A percentile compares a stretch with the other conserved stretches of the same genome.
phyloP scores from a whole-genome alignment of 2,888 invertebrate species.

The Adineta ricciae region DNA sequence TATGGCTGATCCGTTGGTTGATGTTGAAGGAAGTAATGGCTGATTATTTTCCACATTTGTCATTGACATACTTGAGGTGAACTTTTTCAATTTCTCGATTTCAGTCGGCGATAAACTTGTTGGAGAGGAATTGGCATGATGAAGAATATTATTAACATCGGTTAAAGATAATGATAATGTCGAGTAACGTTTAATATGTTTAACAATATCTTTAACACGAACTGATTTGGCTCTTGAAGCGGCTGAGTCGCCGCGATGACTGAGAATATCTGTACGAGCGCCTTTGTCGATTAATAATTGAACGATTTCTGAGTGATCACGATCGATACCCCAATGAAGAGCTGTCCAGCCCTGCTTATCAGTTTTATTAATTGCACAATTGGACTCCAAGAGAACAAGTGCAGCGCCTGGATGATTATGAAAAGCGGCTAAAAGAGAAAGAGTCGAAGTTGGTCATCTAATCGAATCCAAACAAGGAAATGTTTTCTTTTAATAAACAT shows the following conservation, averaged over 20 bases:
- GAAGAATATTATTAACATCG: slow-evolving; percentile 1
- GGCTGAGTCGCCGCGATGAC: background rate
- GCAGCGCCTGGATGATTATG: slow-evolving; percentile 32
- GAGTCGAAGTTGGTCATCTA: no score
- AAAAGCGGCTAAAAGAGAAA: slow-evolving; percentile 23
- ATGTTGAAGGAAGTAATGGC: background rate
- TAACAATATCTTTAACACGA: background rate
- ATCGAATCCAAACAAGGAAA: background rate
- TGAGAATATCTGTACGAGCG: background rate
- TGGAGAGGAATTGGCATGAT: background rate
- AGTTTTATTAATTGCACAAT: slow-evolving; percentile 31
- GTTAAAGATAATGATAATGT: background rate
- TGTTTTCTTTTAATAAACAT: background rate
- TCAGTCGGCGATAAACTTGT: background rate
- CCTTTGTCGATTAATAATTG: slow-evolving; percentile 34
- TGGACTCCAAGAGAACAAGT: slow-evolving; percentile 29
- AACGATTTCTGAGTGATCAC: slow-evolving; percentile 31
- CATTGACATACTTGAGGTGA: background rate
- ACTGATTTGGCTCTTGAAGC: background rate
- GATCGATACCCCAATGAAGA: slow-evolving; percentile 32
- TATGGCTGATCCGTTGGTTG: background rate
- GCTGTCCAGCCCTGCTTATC: slow-evolving; percentile 29
- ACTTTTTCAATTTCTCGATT: background rate
- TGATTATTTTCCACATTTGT: background rate
- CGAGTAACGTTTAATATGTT: background rate